These are phyloP conservation scores for Crocallis elinguaria DNA, from an alignment of 2,888 invertebrate genomes.

Conservation along the genomic window DNA sequence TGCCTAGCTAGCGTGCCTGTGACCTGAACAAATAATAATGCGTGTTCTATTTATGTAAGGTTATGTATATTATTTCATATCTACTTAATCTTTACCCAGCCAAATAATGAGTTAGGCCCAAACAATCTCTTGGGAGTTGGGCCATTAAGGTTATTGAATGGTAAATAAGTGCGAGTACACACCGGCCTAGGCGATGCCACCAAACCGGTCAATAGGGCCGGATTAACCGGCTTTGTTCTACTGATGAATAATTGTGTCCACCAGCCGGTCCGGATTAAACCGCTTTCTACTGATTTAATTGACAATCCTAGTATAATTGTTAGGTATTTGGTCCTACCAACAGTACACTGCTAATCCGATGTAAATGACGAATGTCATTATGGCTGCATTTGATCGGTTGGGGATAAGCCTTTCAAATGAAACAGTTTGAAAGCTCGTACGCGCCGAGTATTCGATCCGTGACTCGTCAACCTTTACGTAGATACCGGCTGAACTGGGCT, in stretches of 20 bases:
- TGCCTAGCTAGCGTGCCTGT: constrained; percentile 1
- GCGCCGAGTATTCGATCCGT: constrained; percentile 19
- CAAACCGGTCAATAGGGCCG: constrained; percentile 73
- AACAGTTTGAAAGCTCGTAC: constrained; percentile 37
- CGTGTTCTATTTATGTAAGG: not conserved
- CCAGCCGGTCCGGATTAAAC: constrained; percentile 75
- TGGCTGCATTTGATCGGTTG: constrained; percentile 12
- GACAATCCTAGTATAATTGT: constrained; percentile 77
- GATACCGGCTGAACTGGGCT: constrained; percentile 40
- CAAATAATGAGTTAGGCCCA: constrained; percentile 26
- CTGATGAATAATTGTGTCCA: constrained; percentile 83
- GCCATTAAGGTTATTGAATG: constrained; percentile 63
- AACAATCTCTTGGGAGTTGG: constrained; percentile 35
- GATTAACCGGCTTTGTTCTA: constrained; percentile 76
- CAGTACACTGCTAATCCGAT: constrained; percentile 59
- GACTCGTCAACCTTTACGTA: constrained; percentile 30
- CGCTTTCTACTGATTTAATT: constrained; percentile 81
- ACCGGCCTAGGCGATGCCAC: constrained; percentile 50
- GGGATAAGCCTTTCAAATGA: constrained; percentile 27
- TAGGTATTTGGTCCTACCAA: constrained; percentile 72
- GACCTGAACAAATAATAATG: constrained; percentile 1
- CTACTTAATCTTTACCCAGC: not conserved
- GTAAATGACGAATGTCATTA: constrained; percentile 39
- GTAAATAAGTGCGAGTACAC: constrained; percentile 58
- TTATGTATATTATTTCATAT: not conserved